Percentiles rank a stretch among this genome's conserved stretches.
phyloP scores from a whole-genome alignment of 2,113 vertebrate genomes.

The Tyto alba region DNA sequence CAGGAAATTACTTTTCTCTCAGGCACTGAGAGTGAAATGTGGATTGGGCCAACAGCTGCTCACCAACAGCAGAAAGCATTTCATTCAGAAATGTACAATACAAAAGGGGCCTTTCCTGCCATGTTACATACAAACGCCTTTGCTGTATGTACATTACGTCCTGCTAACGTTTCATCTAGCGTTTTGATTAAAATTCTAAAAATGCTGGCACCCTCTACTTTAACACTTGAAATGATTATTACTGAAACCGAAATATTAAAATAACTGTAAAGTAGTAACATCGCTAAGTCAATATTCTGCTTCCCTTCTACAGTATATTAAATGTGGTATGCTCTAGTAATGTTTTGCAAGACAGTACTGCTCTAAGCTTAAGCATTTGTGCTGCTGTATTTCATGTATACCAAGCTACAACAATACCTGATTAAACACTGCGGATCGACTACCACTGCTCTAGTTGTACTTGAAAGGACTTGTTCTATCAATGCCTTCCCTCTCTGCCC shows the following conservation, averaged over 20 bases:
- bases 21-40: conserved; percentile 63
- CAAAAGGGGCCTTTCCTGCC: not conserved
- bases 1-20: conserved; percentile 49
- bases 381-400: conserved; percentile 18
- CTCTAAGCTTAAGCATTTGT: conserved; percentile 46
- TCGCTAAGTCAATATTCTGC: conserved; percentile 36
- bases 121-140: not conserved
- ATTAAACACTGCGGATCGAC: not conserved
- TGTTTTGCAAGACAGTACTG: conserved; percentile 3
- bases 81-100: not conserved
- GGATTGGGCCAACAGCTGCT: conserved; percentile 56
- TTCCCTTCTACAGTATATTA: conserved; percentile 16
- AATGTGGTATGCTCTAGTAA: conserved; percentile 39
- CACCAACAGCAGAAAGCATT: not conserved
- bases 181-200: conserved; percentile 11
- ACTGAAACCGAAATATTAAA: conserved; percentile 1
- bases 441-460: not conserved
- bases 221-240: conserved; percentile 7
- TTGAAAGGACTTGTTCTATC: not conserved
- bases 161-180: not conserved
- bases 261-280: conserved; percentile 38
- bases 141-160: not conserved
- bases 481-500: not conserved
- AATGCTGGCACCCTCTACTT: not conserved
- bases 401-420: not conserved